Evolutionary conservation across 2,888 invertebrate genomes (phyloP).

Genomic region (Abrostola tripartita): DNA sequence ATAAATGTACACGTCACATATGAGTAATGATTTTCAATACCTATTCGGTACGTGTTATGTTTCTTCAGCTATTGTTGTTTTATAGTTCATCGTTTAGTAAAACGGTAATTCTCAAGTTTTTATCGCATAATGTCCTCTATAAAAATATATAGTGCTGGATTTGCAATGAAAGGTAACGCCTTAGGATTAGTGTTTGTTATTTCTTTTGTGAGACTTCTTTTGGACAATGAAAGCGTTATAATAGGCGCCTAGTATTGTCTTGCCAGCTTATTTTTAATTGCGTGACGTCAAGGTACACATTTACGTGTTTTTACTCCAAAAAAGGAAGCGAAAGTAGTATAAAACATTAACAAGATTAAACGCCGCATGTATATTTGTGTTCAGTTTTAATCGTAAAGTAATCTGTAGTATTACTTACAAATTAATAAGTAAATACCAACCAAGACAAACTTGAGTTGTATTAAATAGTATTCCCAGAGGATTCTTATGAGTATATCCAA

Average conservation of each 20-base stretch:
- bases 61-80: slow-evolving; percentile 30
- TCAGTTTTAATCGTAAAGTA: too few relatives aligned
- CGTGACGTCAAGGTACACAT: not conserved
- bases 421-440: too few relatives aligned
- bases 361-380: too few relatives aligned
- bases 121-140: slow-evolving; percentile 16
- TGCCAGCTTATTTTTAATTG: not conserved
- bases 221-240: slow-evolving; percentile 14
- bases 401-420: too few relatives aligned
- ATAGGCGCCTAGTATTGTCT: not conserved
- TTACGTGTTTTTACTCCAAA: too few relatives aligned
- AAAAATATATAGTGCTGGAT: slow-evolving; percentile 30
- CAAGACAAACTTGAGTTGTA: too few relatives aligned
- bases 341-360: too few relatives aligned
- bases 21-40: slow-evolving; percentile 55
- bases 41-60: slow-evolving; percentile 35
- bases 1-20: slow-evolving; percentile 54
- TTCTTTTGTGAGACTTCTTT: slow-evolving; percentile 19
- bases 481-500: too few relatives aligned
- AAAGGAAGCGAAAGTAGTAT: too few relatives aligned
- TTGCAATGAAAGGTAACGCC: slow-evolving; percentile 33
- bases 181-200: slow-evolving; percentile 14
- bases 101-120: slow-evolving; percentile 23
- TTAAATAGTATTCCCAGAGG: too few relatives aligned
- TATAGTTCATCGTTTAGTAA: slow-evolving; percentile 21